phyloP scores from a whole-genome alignment of 2,888 invertebrate genomes.

The Steinernema hermaphroditum region DNA sequence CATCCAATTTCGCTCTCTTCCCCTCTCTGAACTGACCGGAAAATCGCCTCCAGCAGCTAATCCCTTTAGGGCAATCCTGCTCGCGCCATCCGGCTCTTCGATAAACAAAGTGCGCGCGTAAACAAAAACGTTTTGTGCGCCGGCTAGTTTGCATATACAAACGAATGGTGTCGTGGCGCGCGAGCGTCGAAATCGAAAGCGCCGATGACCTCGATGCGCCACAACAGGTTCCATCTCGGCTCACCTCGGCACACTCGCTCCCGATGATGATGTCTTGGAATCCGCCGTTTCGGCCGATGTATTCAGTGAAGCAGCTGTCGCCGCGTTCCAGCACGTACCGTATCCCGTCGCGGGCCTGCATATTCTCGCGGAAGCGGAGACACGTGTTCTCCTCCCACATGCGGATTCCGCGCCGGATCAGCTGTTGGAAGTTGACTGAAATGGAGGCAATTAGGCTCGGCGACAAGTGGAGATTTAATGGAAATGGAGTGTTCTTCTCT shows the following conservation, averaged over 20 bases:
- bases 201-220: neutral
- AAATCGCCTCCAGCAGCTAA: constrained; percentile 9
- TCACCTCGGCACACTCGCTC: constrained; percentile 63
- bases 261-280: constrained; percentile 66
- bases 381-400: constrained; percentile 66
- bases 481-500: too few relatives aligned
- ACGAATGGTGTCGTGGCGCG: neutral
- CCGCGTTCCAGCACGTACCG: constrained; percentile 64
- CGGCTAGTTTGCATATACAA: constrained; percentile 16
- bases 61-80: neutral
- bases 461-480: constrained; percentile 7
- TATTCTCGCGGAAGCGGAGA: constrained; percentile 62
- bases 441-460: constrained; percentile 27
- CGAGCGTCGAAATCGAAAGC: constrained; percentile 15
- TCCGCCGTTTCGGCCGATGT: constrained; percentile 65
- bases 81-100: constrained; percentile 17
- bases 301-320: constrained; percentile 65
- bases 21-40: neutral
- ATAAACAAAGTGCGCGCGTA: constrained; percentile 19
- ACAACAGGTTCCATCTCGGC: neutral
- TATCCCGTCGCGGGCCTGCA: constrained; percentile 58
- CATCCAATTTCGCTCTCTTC: neutral
- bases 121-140: constrained; percentile 15
- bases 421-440: constrained; percentile 64
- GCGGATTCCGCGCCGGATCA: constrained; percentile 63